phyloP scores from a whole-genome alignment of 2,113 vertebrate genomes.

The Rattus norvegicus region GRCr8 NC_086030.1:49370501-49371000 shows the following conservation, averaged over 20 bases:
- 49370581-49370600: neutral
- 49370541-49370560: neutral
- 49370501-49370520: too few relatives aligned
- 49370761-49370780: neutral
- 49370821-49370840: fast-evolving
- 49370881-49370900: fast-evolving
- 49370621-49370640: fast-evolving
- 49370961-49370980: neutral
- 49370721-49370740: neutral
- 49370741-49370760: neutral
- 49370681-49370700: neutral
- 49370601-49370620: neutral
- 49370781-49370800: neutral
- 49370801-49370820: neutral
- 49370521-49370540: neutral
- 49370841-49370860: neutral
- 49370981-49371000: neutral
- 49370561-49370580: neutral
- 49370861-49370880: fast-evolving
- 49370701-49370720: neutral
- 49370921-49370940: neutral
- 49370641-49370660: fast-evolving
- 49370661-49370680: neutral
- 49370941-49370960: fast-evolving
- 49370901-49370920: fast-evolving